Base-by-base conservation (phyloP, 2,113 vertebrate species). In the Toxotes chatareus region DNA sequence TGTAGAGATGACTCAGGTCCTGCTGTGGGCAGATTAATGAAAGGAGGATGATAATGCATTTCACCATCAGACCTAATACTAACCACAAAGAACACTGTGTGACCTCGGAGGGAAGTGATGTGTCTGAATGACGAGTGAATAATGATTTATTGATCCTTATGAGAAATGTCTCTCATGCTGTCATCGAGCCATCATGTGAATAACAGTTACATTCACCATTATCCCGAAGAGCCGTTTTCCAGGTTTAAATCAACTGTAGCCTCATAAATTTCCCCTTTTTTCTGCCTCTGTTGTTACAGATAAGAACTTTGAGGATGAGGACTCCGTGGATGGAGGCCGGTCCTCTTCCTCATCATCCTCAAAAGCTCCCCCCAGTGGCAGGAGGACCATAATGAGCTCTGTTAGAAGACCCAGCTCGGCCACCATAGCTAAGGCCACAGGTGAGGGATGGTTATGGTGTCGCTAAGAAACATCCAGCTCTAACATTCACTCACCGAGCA, bases 261-360 rank as follows among this genome's bases (percentile, higher is more conserved):
- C 5, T 65, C 0, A 47, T 36, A 21, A 10, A 7, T 60, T 3
- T 53, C 21, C 49, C 21, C 49, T 2, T 63, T 69, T 57, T 66
- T 83, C 44, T 65, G 38, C 6, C 40, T 66, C 19, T 84, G 57
- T n/a, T 16, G 14, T 72, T 88, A 10, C 94, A 99, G 98, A 99
- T 95, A 99, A 99, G 93, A 98, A 97, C 93, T 99, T 99, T 94
- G 98, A 99, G 68, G 98, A 99, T 96, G 98, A 99, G 89, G 98
- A 99, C 88, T 99, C 98, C 0, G 95, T 99, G 94, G 98, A 99
- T 67, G 97, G 98, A 80, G 98, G 97, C 91, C 95, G 97, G 92
- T 98, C 97, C 94, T 98, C 97, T 84, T 99, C 98, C 82, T 97
- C 98, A n/a, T 97, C 97, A 5, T 98, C 97, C 17, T 98, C 97